phyloP scores from a whole-genome alignment of 1,140 invertebrate species.

The Mycetomoellerius zeteki region DNA sequence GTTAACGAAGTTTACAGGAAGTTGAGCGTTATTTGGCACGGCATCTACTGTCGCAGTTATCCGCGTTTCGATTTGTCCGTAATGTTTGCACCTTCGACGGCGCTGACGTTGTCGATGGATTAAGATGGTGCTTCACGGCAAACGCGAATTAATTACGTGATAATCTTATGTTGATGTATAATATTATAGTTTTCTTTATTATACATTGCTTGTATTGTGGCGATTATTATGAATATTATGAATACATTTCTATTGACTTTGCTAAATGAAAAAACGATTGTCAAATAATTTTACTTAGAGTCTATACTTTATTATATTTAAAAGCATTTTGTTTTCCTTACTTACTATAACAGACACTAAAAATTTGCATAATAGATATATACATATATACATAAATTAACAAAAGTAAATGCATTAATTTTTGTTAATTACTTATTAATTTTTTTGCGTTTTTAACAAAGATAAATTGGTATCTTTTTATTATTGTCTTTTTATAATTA shows the following conservation, averaged over 20 bases:
- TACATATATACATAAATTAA: not conserved
- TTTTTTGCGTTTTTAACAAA: not conserved
- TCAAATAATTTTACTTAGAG: conserved; percentile 1
- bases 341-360: not conserved
- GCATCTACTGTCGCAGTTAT: conserved; percentile 50
- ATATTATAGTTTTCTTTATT: conserved; percentile 1
- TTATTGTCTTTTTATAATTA: no score
- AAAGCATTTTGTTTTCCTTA: not conserved
- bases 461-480: not conserved
- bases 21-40: conserved; percentile 51
- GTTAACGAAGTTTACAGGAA: conserved; percentile 68
- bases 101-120: conserved; percentile 6
- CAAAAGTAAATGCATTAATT: not conserved
- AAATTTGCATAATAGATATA: not conserved
- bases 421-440: not conserved
- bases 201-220: not conserved
- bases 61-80: conserved; percentile 28
- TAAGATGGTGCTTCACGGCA: not conserved
- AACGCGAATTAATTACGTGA: not conserved
- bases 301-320: not conserved
- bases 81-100: conserved; percentile 12
- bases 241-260: not conserved
- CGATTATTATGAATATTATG: not conserved
- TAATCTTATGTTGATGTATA: not conserved
- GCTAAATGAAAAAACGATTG: not conserved